Base-by-base conservation (phyloP, 2,888 invertebrate genomes). In the Cataglyphis altisquamis region DNA sequence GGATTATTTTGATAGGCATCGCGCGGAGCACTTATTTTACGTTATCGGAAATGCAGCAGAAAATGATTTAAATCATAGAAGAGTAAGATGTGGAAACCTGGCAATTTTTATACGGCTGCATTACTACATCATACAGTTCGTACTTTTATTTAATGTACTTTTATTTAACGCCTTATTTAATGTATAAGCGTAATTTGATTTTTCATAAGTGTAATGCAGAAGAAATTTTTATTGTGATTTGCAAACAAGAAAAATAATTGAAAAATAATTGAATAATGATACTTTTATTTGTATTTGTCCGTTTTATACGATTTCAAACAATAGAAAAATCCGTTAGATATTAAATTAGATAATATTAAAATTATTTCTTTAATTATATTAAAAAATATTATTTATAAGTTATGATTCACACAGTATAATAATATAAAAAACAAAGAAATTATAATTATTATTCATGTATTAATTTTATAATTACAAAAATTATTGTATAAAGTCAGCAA, bases 121-220 rank as follows among this genome's bases (percentile, higher is more conserved):
- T 67, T 39, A 29, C 68, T 55, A 41, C 75, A 15, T 67, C 39
- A 66, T 77, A 77, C 39, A 77, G 75, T 77, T 77, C n/a, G 75
- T 77, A 77, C 1, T 52, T 64, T 66, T 39, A 55, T 39, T 52
- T 8, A 25, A 75, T 10, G 2, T 18, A n/a, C n/a, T n/a, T n/a
- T n/a, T 21, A 21, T 21, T 21, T 21, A 21, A 64, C 25, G 3
- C 25, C 4, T 6, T 39, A 73, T 41, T 12, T 73, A 15, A 29
- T 73, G 29, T 15, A 12, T 60, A 3, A 29, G 8, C 45, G 60
- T 39, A 39, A 29, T 62, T 3, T 25, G 41, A 73, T 0, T 72
- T 57, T 39, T 32, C 8, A 6, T 18, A 1, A 36, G 5, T 18
- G 25, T 29, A 60, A 1, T 55, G 25, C 18, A 10, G 8, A 18